These are phyloP conservation scores for Pachypeltis micranthus DNA, from an alignment of 1,140 invertebrate genomes.

Conservation along the genomic window DNA sequence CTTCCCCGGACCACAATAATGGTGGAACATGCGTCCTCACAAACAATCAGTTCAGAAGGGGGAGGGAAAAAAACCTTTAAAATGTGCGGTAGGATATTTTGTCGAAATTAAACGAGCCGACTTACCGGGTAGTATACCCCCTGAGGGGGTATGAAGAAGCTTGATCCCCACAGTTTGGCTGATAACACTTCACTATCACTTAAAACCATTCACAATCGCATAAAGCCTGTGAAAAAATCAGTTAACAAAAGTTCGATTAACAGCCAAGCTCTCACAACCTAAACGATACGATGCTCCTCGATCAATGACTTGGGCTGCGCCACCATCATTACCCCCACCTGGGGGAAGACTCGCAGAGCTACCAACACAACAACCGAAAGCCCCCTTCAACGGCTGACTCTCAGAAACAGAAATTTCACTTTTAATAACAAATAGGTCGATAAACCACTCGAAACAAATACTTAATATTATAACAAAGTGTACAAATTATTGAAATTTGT, in stretches of 20 bases:
- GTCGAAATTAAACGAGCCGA: slow-evolving; percentile 31
- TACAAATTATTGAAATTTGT: no score
- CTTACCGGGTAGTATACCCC: slow-evolving; percentile 88
- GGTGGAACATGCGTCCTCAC: no score
- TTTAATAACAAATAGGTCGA: no score
- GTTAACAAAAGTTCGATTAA: slow-evolving; percentile 6
- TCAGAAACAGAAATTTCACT: no score
- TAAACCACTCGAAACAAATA: no score
- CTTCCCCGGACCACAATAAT: no score
- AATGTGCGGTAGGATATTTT: no score
- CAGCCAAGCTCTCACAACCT: background rate
- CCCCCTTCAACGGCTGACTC: no score
- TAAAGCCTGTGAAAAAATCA: slow-evolving; percentile 2
- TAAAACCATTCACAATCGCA: slow-evolving; percentile 22
- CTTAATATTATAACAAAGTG: no score
- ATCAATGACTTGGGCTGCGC: slow-evolving; percentile 19
- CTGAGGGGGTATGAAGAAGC: slow-evolving; percentile 83
- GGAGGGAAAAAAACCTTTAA: no score
- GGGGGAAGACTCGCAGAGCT: background rate
- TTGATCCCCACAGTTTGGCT: slow-evolving; percentile 87
- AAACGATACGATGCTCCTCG: slow-evolving; percentile 9
- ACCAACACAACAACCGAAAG: background rate
- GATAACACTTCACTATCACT: slow-evolving; percentile 42
- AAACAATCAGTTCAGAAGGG: no score
- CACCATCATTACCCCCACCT: slow-evolving; percentile 4